Percentiles rank a stretch among this genome's conserved stretches.
Conservation (phyloP, 2,797 vertebrate species). For the Sebastes alutus region DNA sequence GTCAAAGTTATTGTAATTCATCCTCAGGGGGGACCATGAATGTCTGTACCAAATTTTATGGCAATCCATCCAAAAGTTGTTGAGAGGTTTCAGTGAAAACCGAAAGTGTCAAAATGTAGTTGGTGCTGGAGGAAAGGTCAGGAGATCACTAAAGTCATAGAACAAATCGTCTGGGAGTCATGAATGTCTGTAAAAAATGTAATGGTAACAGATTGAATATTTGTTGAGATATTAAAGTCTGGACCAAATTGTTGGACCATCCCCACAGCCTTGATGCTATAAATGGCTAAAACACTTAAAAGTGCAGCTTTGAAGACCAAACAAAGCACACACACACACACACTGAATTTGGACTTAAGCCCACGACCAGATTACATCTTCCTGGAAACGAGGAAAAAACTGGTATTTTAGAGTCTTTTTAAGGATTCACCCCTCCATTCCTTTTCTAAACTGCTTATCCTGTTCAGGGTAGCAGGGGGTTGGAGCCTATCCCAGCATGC, state of each 20-base stretch:
- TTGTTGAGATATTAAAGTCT: background rate
- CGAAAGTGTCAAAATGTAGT: background rate
- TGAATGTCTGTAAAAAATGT: too few relatives aligned
- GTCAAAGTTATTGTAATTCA: background rate
- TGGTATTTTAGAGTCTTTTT: background rate
- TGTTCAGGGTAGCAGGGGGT: background rate
- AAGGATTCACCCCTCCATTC: background rate
- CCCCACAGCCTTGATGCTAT: background rate
- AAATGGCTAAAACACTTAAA: background rate
- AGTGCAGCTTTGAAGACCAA: background rate
- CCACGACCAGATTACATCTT: background rate
- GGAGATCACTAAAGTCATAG: too few relatives aligned
- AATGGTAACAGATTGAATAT: too few relatives aligned
- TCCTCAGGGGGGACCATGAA: background rate
- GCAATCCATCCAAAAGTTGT: background rate
- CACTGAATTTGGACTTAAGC: background rate
- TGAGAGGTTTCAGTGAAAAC: background rate
- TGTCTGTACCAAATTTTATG: background rate
- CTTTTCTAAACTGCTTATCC: background rate
- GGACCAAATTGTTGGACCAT: background rate
- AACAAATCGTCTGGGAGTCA: rapidly evolving
- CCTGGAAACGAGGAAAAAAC: background rate
- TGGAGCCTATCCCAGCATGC: background rate
- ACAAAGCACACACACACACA: background rate
- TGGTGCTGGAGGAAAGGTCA: background rate